phyloP scores from a whole-genome alignment of 2,797 vertebrate species.

The Garrulus glandarius region DNA sequence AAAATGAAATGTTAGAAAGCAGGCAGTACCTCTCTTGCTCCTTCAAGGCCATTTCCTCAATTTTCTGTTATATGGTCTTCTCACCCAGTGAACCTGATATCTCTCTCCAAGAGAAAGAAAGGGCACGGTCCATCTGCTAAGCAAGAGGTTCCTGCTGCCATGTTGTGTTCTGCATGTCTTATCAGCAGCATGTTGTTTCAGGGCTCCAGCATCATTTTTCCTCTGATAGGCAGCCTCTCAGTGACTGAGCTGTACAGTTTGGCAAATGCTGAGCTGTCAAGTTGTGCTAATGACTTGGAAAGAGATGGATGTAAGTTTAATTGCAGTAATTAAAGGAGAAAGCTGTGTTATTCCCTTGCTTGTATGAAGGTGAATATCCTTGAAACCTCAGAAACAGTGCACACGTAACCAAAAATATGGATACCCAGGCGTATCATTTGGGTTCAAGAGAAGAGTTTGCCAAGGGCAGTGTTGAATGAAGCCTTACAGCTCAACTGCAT shows the following conservation, averaged over 20 bases:
- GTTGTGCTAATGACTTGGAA: slow-evolving; percentile 25
- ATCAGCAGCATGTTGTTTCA: slow-evolving; percentile 13
- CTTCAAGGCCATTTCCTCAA: neutral
- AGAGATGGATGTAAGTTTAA: slow-evolving; percentile 38
- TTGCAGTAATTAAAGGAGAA: slow-evolving; percentile 47
- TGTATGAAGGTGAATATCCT: neutral
- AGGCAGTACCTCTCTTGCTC: neutral
- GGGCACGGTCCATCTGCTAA: neutral
- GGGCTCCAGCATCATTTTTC: neutral
- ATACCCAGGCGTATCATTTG: neutral
- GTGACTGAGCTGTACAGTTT: neutral
- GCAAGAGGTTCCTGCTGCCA: neutral
- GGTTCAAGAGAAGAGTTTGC: neutral
- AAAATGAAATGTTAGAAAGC: neutral
- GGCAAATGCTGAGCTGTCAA: slow-evolving; percentile 37
- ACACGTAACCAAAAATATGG: neutral
- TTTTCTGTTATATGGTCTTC: neutral
- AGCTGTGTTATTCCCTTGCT: neutral
- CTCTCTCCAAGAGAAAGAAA: neutral
- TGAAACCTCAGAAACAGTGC: neutral
- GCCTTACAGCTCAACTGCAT: neutral
- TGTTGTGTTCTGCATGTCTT: neutral
- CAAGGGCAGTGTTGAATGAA: neutral
- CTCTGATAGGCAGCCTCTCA: neutral
- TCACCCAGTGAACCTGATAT: neutral